A percentile compares a stretch with the other conserved stretches of the same genome.
Conservation (phyloP, 2,113 vertebrate species). For the Gymnogyps californianus region DNA sequence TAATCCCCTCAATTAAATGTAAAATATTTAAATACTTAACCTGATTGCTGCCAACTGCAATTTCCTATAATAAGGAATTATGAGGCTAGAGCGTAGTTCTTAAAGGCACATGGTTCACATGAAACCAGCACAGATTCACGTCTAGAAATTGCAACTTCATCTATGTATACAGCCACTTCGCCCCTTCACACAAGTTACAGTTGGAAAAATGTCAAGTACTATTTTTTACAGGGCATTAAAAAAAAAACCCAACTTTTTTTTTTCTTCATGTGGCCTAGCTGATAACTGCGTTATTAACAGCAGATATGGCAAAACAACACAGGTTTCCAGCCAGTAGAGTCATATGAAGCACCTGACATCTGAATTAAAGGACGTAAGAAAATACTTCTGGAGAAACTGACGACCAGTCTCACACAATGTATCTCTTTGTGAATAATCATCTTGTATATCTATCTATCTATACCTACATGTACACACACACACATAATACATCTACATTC, state of each 20-base stretch:
- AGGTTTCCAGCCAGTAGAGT: background rate
- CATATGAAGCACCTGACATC: background rate
- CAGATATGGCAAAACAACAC: background rate
- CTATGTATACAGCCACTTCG: background rate
- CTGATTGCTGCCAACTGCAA: constrained; percentile 39
- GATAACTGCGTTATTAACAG: background rate
- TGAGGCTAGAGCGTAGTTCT: background rate
- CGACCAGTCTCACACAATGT: background rate
- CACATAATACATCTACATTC: background rate
- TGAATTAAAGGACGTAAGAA: background rate
- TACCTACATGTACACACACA: background rate
- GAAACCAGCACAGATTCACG: background rate
- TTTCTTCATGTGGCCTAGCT: background rate
- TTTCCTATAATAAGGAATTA: constrained; percentile 38
- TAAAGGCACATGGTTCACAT: background rate
- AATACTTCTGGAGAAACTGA: background rate
- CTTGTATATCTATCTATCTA: background rate
- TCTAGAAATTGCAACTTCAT: background rate
- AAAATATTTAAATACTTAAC: constrained; percentile 43
- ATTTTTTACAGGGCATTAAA: background rate
- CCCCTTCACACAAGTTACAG: background rate
- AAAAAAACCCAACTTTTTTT: background rate
- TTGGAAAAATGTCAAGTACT: background rate
- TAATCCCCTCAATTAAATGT: constrained; percentile 21
- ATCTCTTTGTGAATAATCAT: background rate